Evolutionary conservation across 2,888 invertebrate species (phyloP).

Genomic region (Polia nebulosa): DNA sequence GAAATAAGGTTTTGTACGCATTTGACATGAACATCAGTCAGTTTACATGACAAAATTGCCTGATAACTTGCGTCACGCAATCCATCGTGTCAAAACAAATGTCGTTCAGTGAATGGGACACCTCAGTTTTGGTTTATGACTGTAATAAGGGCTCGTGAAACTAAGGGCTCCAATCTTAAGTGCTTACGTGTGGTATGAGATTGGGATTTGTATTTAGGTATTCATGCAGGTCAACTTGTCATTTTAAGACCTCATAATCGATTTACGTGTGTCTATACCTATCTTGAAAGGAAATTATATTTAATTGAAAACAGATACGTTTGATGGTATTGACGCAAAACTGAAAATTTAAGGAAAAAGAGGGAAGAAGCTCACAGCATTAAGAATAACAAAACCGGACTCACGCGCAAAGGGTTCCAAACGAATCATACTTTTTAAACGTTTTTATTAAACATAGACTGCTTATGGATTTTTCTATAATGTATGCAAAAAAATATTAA

Average conservation of each 20-base stretch:
- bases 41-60: slow-evolving; percentile 49
- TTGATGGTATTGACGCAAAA: not conserved
- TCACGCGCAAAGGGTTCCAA: too few species aligned
- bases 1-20: slow-evolving; percentile 40
- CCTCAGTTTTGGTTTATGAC: slow-evolving; percentile 53
- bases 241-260: too few species aligned
- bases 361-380: too few species aligned
- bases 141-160: slow-evolving; percentile 41
- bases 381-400: too few species aligned
- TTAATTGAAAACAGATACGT: not conserved
- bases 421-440: too few species aligned
- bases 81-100: slow-evolving; percentile 51
- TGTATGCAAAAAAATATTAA: too few species aligned
- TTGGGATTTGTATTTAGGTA: slow-evolving; percentile 18
- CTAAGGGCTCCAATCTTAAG: slow-evolving; percentile 34
- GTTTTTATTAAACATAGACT: too few species aligned
- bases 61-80: slow-evolving; percentile 56
- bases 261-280: too few species aligned
- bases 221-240: slow-evolving; percentile 2
- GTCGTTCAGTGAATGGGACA: slow-evolving; percentile 41
- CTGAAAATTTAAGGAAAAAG: too few species aligned
- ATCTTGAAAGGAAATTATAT: too few species aligned
- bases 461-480: too few species aligned
- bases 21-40: slow-evolving; percentile 49
- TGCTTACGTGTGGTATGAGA: slow-evolving; percentile 37